Evolutionary conservation across 2,113 vertebrate species (phyloP).

Genomic region (Actenoides lindsayi): DNA sequence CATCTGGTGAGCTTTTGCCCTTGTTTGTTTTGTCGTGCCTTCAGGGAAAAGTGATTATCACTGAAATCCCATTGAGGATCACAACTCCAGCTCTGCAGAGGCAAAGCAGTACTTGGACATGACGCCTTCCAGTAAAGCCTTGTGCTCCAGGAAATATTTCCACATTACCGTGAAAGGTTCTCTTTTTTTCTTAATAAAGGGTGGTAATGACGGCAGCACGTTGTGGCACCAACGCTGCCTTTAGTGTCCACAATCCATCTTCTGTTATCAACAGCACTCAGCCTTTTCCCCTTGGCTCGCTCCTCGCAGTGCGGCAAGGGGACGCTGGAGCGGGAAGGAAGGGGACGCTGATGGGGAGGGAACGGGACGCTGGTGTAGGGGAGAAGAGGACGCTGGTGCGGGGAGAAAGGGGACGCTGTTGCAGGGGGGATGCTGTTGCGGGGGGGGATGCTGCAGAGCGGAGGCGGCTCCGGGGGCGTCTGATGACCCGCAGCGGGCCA

Average conservation of each 20-base stretch:
- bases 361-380: too few species aligned
- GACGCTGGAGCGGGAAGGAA: too few species aligned
- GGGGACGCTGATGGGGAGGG: too few species aligned
- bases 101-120: background rate
- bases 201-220: background rate
- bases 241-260: background rate
- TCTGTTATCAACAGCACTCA: background rate
- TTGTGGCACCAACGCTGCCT: accelerated
- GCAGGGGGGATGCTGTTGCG: accelerated
- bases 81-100: background rate
- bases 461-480: accelerated
- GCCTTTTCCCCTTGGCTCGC: background rate
- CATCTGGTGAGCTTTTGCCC: background rate
- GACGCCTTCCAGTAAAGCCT: background rate
- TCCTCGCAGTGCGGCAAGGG: too few species aligned
- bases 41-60: background rate
- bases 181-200: background rate
- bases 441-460: accelerated
- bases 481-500: accelerated
- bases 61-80: background rate
- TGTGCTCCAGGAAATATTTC: background rate
- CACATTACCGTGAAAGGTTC: background rate
- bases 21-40: background rate
- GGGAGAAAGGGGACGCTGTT: too few species aligned
- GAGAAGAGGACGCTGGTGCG: too few species aligned